Percentiles rank a stretch among this genome's conserved stretches.
Evolutionary conservation across 2,888 invertebrate species (phyloP).

Genomic region (Drosophila mettleri): DNA sequence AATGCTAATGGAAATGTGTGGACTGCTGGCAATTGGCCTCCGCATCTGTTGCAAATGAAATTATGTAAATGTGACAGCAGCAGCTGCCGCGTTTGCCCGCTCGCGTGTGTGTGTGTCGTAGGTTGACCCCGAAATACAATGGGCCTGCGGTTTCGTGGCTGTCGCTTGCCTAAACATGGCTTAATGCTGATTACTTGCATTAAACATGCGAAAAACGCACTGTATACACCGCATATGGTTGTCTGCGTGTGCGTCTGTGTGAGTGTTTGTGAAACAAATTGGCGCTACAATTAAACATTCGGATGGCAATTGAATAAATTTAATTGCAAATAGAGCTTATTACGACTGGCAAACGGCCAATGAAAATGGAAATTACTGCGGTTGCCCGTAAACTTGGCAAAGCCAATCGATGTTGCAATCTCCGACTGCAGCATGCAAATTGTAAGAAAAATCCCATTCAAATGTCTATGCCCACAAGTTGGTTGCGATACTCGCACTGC

Average conservation of each 20-base stretch:
- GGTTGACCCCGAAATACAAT: conserved; percentile 71
- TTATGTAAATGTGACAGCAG: conserved; percentile 76
- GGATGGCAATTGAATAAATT: conserved; percentile 74
- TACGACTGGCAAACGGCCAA: conserved; percentile 34
- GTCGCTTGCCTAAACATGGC: conserved; percentile 66
- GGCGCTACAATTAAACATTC: conserved; percentile 66
- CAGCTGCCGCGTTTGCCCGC: conserved; percentile 40
- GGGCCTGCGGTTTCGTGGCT: conserved; percentile 42
- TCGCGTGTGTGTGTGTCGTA: conserved; percentile 18
- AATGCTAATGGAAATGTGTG: conserved; percentile 17
- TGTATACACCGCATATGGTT: not conserved
- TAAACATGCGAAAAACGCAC: conserved; percentile 70
- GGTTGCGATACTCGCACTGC: conserved; percentile 58
- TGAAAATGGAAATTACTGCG: conserved; percentile 47
- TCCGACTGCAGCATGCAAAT: conserved; percentile 51
- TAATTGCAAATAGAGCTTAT: conserved; percentile 71
- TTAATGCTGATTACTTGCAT: conserved; percentile 78
- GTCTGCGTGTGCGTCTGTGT: conserved; percentile 15
- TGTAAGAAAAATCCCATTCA: conserved; percentile 43
- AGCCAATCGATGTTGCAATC: conserved; percentile 47
- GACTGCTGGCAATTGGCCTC: conserved; percentile 56
- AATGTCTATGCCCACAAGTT: conserved; percentile 61
- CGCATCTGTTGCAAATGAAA: conserved; percentile 74
- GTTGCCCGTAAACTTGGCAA: conserved; percentile 36
- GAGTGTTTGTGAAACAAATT: conserved; percentile 47